Conservation (phyloP, 2,113 vertebrate species). For the Hippocampus comes region DNA sequence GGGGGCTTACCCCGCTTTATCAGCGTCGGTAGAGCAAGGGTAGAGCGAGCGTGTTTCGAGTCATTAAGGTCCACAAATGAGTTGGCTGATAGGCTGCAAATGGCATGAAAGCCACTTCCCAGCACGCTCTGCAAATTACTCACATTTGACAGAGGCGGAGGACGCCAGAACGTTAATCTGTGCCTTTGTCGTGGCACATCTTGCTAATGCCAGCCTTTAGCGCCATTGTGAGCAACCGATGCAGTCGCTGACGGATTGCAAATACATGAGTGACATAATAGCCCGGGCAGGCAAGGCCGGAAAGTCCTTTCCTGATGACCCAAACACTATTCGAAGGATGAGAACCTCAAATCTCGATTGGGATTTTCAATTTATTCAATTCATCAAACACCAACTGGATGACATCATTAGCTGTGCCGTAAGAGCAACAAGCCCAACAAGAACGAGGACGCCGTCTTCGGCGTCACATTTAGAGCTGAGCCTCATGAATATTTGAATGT, state of each 20-base stretch:
- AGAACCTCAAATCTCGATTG: no score
- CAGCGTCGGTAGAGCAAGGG: conserved; percentile 21
- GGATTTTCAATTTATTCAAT: no score
- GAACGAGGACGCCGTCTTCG: not conserved
- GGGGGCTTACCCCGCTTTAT: conserved; percentile 48
- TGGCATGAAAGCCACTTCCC: conserved; percentile 41
- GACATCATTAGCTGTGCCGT: not conserved
- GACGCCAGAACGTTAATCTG: conserved; percentile 61
- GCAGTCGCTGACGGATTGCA: conserved; percentile 45
- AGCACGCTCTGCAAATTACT: conserved; percentile 43
- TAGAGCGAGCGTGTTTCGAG: conserved; percentile 25
- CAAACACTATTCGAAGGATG: no score
- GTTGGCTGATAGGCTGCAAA: conserved; percentile 47
- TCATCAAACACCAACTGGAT: no score
- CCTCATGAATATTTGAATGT: conserved; percentile 42
- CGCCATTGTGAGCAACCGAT: conserved; percentile 39
- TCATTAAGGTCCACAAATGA: conserved; percentile 56
- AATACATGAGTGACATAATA: not conserved
- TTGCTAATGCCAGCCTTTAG: conserved; percentile 59
- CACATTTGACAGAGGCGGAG: conserved; percentile 62
- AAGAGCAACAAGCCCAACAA: not conserved
- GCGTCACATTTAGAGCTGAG: not conserved
- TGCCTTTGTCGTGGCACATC: conserved; percentile 48
- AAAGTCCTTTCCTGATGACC: not conserved
- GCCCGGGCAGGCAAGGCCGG: not conserved